phyloP scores from a whole-genome alignment of 1,140 invertebrate genomes.

The Oryzaephilus surinamensis region DNA sequence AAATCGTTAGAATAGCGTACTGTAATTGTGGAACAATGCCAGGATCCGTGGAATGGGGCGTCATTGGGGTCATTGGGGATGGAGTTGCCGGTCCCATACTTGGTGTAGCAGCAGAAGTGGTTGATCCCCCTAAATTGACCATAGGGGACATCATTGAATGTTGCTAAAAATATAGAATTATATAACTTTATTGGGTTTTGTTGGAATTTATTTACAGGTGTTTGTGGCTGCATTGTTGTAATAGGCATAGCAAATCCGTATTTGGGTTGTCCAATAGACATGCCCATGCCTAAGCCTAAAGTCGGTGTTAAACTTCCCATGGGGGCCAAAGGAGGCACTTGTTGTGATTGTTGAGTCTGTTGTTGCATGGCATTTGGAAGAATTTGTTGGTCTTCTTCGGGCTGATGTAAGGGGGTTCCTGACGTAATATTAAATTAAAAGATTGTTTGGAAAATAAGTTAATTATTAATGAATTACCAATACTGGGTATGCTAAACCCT shows the following conservation, averaged over 20 bases:
- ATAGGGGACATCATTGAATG: constrained; percentile 66
- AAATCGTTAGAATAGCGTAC: constrained; percentile 43
- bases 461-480: constrained; percentile 34
- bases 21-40: constrained; percentile 90
- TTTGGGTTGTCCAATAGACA: constrained; percentile 54
- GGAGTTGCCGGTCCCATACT: constrained; percentile 65
- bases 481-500: constrained; percentile 78
- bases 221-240: constrained; percentile 79
- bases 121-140: constrained; percentile 50
- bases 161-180: constrained; percentile 45
- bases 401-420: constrained; percentile 78
- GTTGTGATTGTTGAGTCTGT: constrained; percentile 42
- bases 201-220: constrained; percentile 61
- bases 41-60: constrained; percentile 86
- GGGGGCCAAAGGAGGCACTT: constrained; percentile 46
- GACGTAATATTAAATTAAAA: constrained; percentile 4
- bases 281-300: constrained; percentile 40
- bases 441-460: neutral
- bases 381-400: constrained; percentile 84
- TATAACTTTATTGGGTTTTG: constrained; percentile 2
- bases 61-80: constrained; percentile 84
- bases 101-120: constrained; percentile 40
- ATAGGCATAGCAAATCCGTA: constrained; percentile 55
- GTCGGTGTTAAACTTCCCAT: constrained; percentile 43
- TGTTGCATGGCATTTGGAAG: constrained; percentile 70